Evolutionary conservation across 2,888 invertebrate species (phyloP), one percentile per base, ranked within the genome.

Genomic region (Maniola hyperantus): DNA sequence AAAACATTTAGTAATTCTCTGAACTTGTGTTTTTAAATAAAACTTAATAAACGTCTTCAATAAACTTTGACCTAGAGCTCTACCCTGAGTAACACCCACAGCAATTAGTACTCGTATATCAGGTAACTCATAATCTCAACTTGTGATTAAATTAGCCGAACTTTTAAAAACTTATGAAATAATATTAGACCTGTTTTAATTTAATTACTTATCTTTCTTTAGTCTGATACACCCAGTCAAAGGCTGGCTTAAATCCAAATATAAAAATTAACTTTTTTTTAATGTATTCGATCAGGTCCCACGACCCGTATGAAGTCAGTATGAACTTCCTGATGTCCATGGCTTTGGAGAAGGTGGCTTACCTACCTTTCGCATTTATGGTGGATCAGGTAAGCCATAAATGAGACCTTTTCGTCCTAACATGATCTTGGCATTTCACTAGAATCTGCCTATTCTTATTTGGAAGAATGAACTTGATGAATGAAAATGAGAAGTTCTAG

Each of bases 281-380:
- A 18, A 33, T n/a, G 6, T 59, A 53, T n/a, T 58, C 11, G 67
- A 71, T 6, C 79, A 93, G 93, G 74, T 88, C 88, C 51, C 93
- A 94, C 34, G 94, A 95, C 69, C 92, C 93, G 0, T 95, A 95
- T 70, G 95, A 96, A 83, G 94, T 93, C 0, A 95, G 95, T 76
- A 95, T 97, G 78, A 97, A 97, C 79, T 97, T 95, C 79, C 88
- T 97, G 33, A 94, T 97, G 94, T 91, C 94, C 18, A 95, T 96
- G 94, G 97, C 97, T 0, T 82, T 97, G 72, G 95, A 96, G 77
- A 97, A 97, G 87, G 93, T 96, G 42, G 95, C 95, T 0, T 96
- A 96, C 77, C 91, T 97, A 34, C 97, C 97, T 0, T 97, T 96
- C 81, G 96, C 97, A 0, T 95, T 96, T 70, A 93, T 97, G 76